Evolutionary conservation across 2,797 vertebrate genomes (phyloP).

Genomic region (Rhinoraja longicauda): DNA sequence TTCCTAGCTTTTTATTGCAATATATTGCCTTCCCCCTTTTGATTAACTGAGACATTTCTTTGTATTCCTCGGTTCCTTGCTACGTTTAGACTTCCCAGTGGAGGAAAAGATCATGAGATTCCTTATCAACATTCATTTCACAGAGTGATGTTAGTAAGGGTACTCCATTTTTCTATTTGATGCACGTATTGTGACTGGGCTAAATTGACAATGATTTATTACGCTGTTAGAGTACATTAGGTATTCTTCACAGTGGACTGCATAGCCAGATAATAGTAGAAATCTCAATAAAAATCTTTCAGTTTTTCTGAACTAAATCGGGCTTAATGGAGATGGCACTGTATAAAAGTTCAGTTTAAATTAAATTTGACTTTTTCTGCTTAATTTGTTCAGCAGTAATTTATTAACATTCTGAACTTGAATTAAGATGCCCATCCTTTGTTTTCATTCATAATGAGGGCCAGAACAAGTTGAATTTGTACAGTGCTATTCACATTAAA

Average conservation of each 20-base stretch:
- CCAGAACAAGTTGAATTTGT: neutral
- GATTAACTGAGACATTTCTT: neutral
- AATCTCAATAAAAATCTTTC: constrained; percentile 2
- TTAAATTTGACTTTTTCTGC: constrained; percentile 9
- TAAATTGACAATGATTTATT: constrained; percentile 37
- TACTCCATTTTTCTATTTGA: constrained; percentile 25
- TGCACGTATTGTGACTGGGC: constrained; percentile 2
- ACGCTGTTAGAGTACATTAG: constrained; percentile 13
- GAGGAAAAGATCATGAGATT: neutral
- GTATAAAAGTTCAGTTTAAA: constrained; percentile 7
- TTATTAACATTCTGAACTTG: neutral
- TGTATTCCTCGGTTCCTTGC: neutral
- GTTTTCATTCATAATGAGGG: neutral
- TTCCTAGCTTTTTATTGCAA: neutral
- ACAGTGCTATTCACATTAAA: neutral
- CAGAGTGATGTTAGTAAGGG: neutral
- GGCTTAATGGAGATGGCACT: neutral
- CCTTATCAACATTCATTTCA: constrained; percentile 30
- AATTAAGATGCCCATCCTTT: neutral
- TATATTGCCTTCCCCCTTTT: neutral
- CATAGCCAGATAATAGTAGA: constrained; percentile 24
- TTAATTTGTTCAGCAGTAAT: neutral
- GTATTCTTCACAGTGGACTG: constrained; percentile 27
- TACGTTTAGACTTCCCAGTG: neutral
- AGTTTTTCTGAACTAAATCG: constrained; percentile 21